Conservation (phyloP, 1,140 invertebrate species). For the Ceratina japonica region DNA sequence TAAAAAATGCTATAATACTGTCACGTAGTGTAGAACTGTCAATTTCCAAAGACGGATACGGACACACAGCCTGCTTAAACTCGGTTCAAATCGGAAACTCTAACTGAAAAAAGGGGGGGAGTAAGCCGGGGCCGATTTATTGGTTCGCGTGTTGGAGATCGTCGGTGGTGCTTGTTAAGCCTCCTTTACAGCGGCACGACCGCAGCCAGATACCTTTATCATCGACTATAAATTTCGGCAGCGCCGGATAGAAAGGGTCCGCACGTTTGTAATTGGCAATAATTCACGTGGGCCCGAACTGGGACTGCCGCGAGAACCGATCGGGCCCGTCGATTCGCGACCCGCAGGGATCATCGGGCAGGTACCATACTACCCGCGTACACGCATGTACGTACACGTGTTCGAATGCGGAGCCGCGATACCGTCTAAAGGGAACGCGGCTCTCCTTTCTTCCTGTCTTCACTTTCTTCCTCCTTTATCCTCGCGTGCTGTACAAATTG, state of each 20-base stretch:
- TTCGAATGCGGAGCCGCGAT: conserved; percentile 5
- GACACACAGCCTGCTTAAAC: background rate
- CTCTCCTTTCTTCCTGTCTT: background rate
- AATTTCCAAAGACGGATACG: too few relatives aligned
- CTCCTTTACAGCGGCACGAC: conserved; percentile 57
- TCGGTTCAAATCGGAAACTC: conserved; percentile 29
- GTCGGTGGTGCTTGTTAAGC: conserved; percentile 64
- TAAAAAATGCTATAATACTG: too few relatives aligned
- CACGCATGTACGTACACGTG: background rate
- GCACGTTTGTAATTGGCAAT: conserved; percentile 62
- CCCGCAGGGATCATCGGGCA: background rate
- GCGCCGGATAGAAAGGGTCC: conserved; percentile 40
- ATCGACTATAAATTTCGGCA: conserved; percentile 72
- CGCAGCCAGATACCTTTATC: conserved; percentile 66
- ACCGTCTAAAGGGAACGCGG: conserved; percentile 1
- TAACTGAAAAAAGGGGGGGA: conserved; percentile 2
- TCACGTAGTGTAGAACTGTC: too few relatives aligned
- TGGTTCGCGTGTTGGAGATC: conserved; percentile 63
- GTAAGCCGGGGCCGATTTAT: conserved; percentile 61
- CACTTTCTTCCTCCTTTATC: background rate
- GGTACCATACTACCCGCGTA: background rate
- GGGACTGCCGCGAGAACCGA: background rate
- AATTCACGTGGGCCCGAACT: conserved; percentile 48
- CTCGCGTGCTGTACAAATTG: conserved; percentile 25
- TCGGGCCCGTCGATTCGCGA: conserved; percentile 24